Base-by-base conservation (phyloP, 2,888 invertebrate genomes). In the Girardia tigrina region DNA sequence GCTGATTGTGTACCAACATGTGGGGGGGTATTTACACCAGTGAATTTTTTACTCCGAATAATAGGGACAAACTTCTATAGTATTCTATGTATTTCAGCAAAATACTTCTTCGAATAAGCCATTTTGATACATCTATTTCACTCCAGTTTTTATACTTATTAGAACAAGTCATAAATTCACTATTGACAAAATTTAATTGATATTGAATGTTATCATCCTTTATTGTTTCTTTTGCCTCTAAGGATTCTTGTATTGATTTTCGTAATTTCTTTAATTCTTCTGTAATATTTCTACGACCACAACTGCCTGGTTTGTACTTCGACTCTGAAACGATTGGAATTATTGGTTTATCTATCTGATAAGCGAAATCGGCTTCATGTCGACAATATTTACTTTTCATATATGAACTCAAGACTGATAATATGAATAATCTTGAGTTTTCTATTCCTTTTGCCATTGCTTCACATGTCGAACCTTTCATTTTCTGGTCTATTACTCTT, bases 271-370 rank as follows among this genome's bases (percentile, higher is more conserved):
- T n/a, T 12, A 36, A 12, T 36, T 36, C 36, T 36, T 12, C 36
- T 12, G 8, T 36, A 12, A 16, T 36, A 36, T 36, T 16, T 36
- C 71, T 80, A 78, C 82, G 82, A 1, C 82, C 82, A 75, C 81
- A 83, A 42, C 83, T 82, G 75, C 83, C 82, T 0, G 83, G 82
- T 6, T 80, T 79, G 78, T 82, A 83, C n/a, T 79, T 78, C 42
- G 79, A 79, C 79, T 83, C 82, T 78, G 82, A 78, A 81, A 81
- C 81, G 23, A 83, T 71, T 0, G 82, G 82, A 36, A 83, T 80
- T 77, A 82, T 80, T 42, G 82, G 81, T 74, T 82, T 82, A 28
- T 80, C 78, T 14, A 81, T 78, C 29, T 81, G 81, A 78, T 81
- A 82, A 26, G 81, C 81, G 77, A 82, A 82, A 75, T 83, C 82